A percentile compares a stretch with the other conserved stretches of the same genome.
Conservation (phyloP, 1,140 invertebrate genomes). For the Drosophila setifemur region DNA sequence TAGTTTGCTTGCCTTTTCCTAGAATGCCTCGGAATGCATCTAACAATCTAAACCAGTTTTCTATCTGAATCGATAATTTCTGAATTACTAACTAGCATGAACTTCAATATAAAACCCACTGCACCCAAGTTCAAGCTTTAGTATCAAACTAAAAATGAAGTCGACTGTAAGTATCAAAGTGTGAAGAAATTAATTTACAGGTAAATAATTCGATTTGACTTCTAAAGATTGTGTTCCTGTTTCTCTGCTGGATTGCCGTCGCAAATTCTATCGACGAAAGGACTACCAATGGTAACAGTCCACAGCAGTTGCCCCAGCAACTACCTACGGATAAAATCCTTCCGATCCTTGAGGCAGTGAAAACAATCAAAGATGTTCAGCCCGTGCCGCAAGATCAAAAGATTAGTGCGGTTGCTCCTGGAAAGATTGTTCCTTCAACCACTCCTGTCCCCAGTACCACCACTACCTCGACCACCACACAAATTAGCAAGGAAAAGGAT, state of each 20-base stretch:
- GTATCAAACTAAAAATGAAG: slow-evolving; percentile 24
- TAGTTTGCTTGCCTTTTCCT: neutral
- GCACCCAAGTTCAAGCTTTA: neutral
- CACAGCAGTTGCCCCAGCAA: neutral
- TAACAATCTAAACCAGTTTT: neutral
- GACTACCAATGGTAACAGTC: neutral
- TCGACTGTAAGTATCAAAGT: slow-evolving; percentile 7
- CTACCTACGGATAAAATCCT: neutral
- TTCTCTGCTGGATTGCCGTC: neutral
- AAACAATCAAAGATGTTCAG: too few species aligned
- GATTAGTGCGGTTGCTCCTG: too few species aligned
- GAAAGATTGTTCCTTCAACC: neutral
- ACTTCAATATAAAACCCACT: slow-evolving; percentile 5
- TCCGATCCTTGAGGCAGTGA: too few species aligned
- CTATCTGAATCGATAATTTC: neutral
- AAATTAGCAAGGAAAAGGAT: neutral
- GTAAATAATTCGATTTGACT: neutral
- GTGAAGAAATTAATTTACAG: neutral
- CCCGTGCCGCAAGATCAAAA: too few species aligned
- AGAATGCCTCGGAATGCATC: neutral
- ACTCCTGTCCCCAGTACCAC: neutral
- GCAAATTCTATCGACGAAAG: neutral
- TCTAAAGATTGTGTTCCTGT: slow-evolving; percentile 3
- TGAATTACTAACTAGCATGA: slow-evolving; percentile 1
- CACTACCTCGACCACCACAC: neutral